phyloP scores from a whole-genome alignment of 2,797 vertebrate species.

The Petrocephalus sullivani region DNA sequence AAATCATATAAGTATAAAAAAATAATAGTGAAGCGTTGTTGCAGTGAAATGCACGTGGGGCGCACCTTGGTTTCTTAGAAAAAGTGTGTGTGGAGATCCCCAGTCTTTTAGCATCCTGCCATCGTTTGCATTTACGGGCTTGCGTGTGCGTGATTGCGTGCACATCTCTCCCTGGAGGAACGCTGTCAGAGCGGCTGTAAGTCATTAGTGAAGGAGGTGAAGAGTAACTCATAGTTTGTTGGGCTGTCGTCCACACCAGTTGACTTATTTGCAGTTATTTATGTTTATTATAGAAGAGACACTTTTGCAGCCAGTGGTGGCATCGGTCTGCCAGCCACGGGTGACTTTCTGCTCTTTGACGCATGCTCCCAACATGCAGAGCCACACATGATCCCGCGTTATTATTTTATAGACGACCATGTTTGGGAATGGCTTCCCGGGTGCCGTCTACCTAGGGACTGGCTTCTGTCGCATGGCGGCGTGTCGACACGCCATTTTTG shows the following conservation, averaged over 20 bases:
- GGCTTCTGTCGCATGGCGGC: not conserved
- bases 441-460: not conserved
- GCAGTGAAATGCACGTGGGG: not conserved
- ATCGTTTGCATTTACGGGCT: not conserved
- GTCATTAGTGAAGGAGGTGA: not conserved
- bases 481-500: not conserved
- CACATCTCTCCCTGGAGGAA: not conserved
- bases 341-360: not conserved
- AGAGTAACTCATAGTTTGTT: not conserved
- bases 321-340: not conserved
- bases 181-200: not conserved
- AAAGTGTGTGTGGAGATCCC: not conserved
- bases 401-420: not conserved
- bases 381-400: not conserved
- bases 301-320: not conserved
- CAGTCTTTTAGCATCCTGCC: not conserved
- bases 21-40: not conserved
- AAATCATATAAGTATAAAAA: not conserved
- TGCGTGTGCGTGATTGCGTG: not conserved
- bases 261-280: not conserved
- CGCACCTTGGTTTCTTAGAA: not conserved
- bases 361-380: not conserved
- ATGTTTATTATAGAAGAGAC: not conserved
- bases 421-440: not conserved
- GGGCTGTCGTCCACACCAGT: not conserved